These are phyloP conservation scores for Agonopterix alstromeriana DNA, from an alignment of 2,888 invertebrate species.

Conservation along the genomic window DNA sequence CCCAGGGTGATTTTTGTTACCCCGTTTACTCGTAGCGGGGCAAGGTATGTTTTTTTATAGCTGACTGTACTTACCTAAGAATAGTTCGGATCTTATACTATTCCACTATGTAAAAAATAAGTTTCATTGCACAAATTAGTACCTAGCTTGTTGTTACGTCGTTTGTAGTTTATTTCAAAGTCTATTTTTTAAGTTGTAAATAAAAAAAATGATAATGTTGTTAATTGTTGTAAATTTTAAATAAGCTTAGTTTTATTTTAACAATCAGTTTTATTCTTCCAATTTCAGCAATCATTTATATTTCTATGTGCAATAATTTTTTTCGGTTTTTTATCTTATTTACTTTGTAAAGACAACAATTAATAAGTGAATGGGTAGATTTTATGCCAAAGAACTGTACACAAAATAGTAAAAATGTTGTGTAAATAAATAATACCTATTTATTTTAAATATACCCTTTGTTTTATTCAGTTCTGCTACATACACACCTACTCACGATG, in stretches of 20 bases:
- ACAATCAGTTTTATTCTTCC: slow-evolving; percentile 8
- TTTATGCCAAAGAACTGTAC: slow-evolving; percentile 70
- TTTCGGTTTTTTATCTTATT: slow-evolving; percentile 17
- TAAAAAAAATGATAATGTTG: slow-evolving; percentile 14
- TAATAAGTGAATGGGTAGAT: slow-evolving; percentile 48
- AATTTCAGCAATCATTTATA: slow-evolving; percentile 36
- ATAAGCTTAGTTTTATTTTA: slow-evolving; percentile 23
- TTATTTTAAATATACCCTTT: slow-evolving; percentile 31
- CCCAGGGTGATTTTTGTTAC: too few species aligned
- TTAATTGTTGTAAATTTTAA: slow-evolving; percentile 30
- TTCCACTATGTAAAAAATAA: too few species aligned
- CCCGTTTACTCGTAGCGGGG: too few species aligned
- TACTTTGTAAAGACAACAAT: slow-evolving; percentile 12
- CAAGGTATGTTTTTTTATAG: too few species aligned
- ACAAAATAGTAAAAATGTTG: slow-evolving; percentile 40
- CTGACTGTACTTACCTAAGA: too few species aligned
- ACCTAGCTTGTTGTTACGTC: slow-evolving; percentile 14
- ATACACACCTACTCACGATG: too few species aligned
- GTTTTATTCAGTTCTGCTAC: slow-evolving; percentile 14
- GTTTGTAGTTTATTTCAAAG: slow-evolving; percentile 14
- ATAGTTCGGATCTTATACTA: too few species aligned
- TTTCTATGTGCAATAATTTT: slow-evolving; percentile 63
- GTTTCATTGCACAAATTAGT: slow-evolving; percentile 5
- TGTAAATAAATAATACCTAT: slow-evolving; percentile 54
- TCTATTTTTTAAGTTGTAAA: slow-evolving; percentile 16